Base-by-base conservation (phyloP, 2,888 invertebrate genomes). In the Drosophila siamana region DNA sequence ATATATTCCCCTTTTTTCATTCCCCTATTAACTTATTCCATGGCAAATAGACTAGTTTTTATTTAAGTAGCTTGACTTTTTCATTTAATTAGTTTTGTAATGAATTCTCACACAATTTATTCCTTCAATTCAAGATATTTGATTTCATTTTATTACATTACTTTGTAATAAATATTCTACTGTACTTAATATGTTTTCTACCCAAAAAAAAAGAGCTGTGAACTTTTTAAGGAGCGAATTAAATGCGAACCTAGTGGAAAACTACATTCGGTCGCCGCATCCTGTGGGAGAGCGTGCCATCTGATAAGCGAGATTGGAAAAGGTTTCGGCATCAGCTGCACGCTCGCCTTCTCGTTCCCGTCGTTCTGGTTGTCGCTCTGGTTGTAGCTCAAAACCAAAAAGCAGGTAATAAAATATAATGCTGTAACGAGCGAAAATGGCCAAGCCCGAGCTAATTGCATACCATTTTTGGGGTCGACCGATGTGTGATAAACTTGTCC, bases 401-500 rank as follows among this genome's bases (percentile, higher is more conserved):
- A 57, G 4, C 47, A 16, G 33, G 60, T 44, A 61, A 75, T 67
- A 62, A 75, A 74, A 71, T 60, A 67, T 67, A 71, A 67, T 62
- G 43, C 44, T 26, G 9, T 55, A 55, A 59, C 46, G 55, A 15
- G 30, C 22, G 9, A 40, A 40, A 36, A 24, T 7, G 28, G 24
- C 67, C 41, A 43, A 57, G 24, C 55, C 22, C 28, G 15, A 74
- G 71, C 74, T 75, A 74, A 74, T 74, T 74, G 71, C 71, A 67
- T 26, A 48, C 41, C 66, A 74, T 74, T 60, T 73, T 73, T 68
- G 67, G 73, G 74, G 73, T 72, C 61, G 73, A 46, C n/a, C 30
- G 67, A 72, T 70, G 70, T 75, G 70, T 66, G 66, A 74, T 74
- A 74, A 74, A 74, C 51, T 70, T 69, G 59, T 16, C 19, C 54